Base-by-base conservation (phyloP, 2,888 invertebrate species). In the Andricus curvator region DNA sequence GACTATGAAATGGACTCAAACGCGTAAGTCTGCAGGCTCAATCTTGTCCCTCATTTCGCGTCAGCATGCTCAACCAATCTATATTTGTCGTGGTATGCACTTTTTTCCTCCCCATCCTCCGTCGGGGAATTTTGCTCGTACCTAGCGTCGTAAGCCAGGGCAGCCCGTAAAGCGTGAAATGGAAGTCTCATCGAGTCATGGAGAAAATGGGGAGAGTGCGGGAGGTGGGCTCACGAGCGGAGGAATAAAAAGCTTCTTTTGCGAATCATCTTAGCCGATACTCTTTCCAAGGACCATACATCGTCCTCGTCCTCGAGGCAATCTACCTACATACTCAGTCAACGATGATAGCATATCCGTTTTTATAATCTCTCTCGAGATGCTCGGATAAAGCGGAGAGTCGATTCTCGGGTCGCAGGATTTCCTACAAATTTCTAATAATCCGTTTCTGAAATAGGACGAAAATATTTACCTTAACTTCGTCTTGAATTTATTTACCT, bases 1-100 rank as follows among this genome's bases (percentile, higher is more conserved):
- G 97, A 98, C 92, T 97, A 97, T 92, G 98, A 98, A 93, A 97
- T 97, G 96, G 97, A 97, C 90, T 96, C 97, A 0, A 93, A 93
- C 85, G 91, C 93, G 93, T 93, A 90, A 93, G 93, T 93, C 70
- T 82, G 64, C 77, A 17, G 41, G 74, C 79, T 82, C 67, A 80
- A 81, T 81, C 78, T 79, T 78, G 74, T 78, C 79, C 65, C 51
- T 66, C 62, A 51, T 70, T 80, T 68, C 25, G 37, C 74, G 66
- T 48, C 74, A 77, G 66, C 51, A 2, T 41, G 44, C 41, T 37
- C 20, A 56, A 48, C 33, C 65, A 76, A 77, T 77, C 78, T 65
- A 77, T 78, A 70, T 77, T 78, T 22, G 37, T 74, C 76, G 64
- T 70, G 77, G 68, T 78, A 62, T 81, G 77, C 81, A 77, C 77